A percentile compares a stretch with the other conserved stretches of the same genome.
Conservation (phyloP, 2,113 vertebrate species). For the Grantiella picta region DNA sequence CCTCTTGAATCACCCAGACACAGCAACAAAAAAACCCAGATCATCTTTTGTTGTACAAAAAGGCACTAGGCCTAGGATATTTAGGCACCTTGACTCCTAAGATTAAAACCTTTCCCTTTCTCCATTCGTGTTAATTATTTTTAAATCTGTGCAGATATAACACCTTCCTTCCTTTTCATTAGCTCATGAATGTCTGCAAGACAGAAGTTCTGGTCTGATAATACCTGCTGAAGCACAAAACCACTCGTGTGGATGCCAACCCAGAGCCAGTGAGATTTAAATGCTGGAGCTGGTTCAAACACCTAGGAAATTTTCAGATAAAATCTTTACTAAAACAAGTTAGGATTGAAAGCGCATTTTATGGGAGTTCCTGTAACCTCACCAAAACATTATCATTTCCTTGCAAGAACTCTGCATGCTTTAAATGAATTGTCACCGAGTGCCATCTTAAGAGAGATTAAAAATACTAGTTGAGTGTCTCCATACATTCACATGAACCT, state of each 20-base stretch:
- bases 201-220: slow-evolving; percentile 58
- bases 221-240: slow-evolving; percentile 53
- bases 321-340: slow-evolving; percentile 52
- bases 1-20: background rate
- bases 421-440: background rate
- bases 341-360: slow-evolving; percentile 29
- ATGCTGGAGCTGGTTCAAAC: slow-evolving; percentile 46
- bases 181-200: slow-evolving; percentile 28
- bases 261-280: slow-evolving; percentile 30
- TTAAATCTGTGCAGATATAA: slow-evolving; percentile 6
- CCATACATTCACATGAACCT: background rate
- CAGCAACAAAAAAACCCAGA: background rate
- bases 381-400: slow-evolving; percentile 34
- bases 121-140: slow-evolving; percentile 25
- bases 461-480: background rate
- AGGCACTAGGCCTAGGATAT: background rate
- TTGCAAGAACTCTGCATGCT: background rate
- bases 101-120: background rate
- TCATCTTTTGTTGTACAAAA: background rate
- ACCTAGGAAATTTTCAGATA: slow-evolving; percentile 50
- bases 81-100: background rate
- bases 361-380: slow-evolving; percentile 32
- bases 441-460: background rate
- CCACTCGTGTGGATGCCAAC: slow-evolving; percentile 9
- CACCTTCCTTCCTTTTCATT: slow-evolving; percentile 42